A percentile compares a stretch with the other conserved stretches of the same genome.
Evolutionary conservation across 2,888 invertebrate genomes (phyloP).

Genomic region (Chouioia cunea): DNA sequence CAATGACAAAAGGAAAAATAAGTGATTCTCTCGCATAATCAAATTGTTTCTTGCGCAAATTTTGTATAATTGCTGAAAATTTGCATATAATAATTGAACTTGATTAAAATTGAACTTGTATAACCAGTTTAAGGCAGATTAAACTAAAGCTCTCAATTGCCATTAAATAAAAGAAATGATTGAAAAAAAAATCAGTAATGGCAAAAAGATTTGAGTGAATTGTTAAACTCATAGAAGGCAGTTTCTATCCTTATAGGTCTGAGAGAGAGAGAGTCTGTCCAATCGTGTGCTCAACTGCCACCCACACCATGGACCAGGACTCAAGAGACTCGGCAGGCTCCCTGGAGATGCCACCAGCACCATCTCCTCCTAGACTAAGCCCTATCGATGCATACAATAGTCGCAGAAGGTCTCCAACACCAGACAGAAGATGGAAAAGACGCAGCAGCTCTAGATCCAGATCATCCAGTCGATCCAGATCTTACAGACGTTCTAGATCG

Average conservation of each 20-base stretch:
- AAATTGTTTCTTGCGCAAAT: constrained; percentile 42
- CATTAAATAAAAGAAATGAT: too few relatives aligned
- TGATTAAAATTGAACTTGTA: too few relatives aligned
- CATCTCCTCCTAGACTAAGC: constrained; percentile 62
- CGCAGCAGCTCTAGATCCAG: constrained; percentile 60
- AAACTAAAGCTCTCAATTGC: too few relatives aligned
- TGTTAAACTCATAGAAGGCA: constrained; percentile 73
- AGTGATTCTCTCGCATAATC: constrained; percentile 43
- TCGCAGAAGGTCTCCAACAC: constrained; percentile 49
- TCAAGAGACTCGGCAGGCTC: constrained; percentile 67
- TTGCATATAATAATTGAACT: too few relatives aligned
- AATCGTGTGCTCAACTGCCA: constrained; percentile 71
- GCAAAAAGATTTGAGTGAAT: constrained; percentile 55
- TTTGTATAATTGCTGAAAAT: constrained; percentile 1
- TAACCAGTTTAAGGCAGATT: too few relatives aligned
- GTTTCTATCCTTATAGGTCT: constrained; percentile 80
- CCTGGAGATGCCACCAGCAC: constrained; percentile 59
- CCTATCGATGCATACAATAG: constrained; percentile 36
- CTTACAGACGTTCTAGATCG: constrained; percentile 54
- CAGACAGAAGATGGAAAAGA: constrained; percentile 59
- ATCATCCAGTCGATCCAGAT: constrained; percentile 51
- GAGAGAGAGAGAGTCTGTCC: constrained; percentile 52
- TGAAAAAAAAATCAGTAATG: constrained; percentile 54
- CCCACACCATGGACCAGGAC: constrained; percentile 70
- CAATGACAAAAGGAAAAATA: constrained; percentile 7